Base-by-base conservation (phyloP, 2,113 vertebrate species). In the Parotia lawesii region DNA sequence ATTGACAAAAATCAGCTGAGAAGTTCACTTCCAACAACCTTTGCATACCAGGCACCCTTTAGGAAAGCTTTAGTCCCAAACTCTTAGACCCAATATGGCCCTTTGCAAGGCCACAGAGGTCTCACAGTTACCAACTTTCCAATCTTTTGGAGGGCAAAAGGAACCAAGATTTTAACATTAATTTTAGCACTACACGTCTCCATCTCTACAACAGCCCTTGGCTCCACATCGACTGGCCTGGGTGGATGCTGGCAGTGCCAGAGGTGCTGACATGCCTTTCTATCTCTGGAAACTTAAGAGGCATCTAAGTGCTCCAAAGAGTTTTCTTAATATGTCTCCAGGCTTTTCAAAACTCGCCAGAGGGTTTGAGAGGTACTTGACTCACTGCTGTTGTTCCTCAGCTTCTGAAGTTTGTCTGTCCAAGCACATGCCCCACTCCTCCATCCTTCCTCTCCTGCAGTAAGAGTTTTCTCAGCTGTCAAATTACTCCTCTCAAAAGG, bases 71-170 rank as follows among this genome's bases (percentile, higher is more conserved):
- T 22, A 56, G 15, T 44, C 21, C 17, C 22, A 22, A 64, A 54
- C 14, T 27, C 16, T 7, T 12, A 42, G 19, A 35, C 44, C 20
- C 33, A 45, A 61, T 1, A 65, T 0, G 0, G 33, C 7, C 12
- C 29, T 56, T 47, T 12, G 28, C 50, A 87, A 85, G 37, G 67
- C 28, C 35, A 23, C 1, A 1, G 7, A 40, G 44, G 11, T 69
- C 31, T 85, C 51, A 60, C 13, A 73, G 38, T 17, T 47, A 53
- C 1, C 38, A 75, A 25, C 61, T 35, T 78, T 2, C 61, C 70
- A 66, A 2, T 6, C 33, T 51, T 77, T 35, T 15, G 22, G 40
- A 70, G 31, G 29, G 24, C 2, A 8, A 83, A 75, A 72, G 12
- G 35, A 73, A 44, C 19, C 7, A 44, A 61, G 8, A 12, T 1